These are phyloP conservation scores for Solenopsis invicta DNA, from an alignment of 1,140 invertebrate genomes.

Conservation along the genomic window DNA sequence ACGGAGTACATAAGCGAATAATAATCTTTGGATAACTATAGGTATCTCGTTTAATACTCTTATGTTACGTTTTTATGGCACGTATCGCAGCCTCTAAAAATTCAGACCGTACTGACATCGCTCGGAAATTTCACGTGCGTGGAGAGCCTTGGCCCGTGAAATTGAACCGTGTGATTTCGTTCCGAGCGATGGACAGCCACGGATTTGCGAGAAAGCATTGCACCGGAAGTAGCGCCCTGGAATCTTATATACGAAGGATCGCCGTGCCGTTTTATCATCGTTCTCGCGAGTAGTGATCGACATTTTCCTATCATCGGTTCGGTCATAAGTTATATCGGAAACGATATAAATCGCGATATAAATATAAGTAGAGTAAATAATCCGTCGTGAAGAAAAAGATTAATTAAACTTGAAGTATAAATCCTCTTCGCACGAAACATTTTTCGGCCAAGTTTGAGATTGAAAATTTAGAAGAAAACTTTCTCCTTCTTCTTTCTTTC, in stretches of 20 bases:
- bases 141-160: conserved; percentile 76
- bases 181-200: conserved; percentile 73
- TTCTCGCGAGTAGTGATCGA: conserved; percentile 25
- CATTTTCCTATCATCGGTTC: conserved; percentile 45
- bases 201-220: conserved; percentile 61
- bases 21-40: background rate
- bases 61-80: conserved; percentile 38
- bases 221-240: conserved; percentile 40
- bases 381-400: background rate
- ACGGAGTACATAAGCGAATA: background rate
- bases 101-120: conserved; percentile 44
- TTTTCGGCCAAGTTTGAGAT: background rate
- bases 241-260: conserved; percentile 67
- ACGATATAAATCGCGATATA: conserved; percentile 2
- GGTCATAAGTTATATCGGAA: conserved; percentile 43
- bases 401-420: background rate
- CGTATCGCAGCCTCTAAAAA: conserved; percentile 56
- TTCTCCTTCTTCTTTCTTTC: background rate
- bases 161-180: conserved; percentile 80
- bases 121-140: conserved; percentile 70
- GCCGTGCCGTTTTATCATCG: conserved; percentile 36
- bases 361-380: conserved; percentile 5
- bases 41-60: conserved; percentile 37
- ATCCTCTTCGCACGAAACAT: background rate
- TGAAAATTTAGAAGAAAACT: background rate